Evolutionary conservation across 92 coral and sea anemone genomes (phyloP).

Genomic region (Chrysogorgia sp.): DNA sequence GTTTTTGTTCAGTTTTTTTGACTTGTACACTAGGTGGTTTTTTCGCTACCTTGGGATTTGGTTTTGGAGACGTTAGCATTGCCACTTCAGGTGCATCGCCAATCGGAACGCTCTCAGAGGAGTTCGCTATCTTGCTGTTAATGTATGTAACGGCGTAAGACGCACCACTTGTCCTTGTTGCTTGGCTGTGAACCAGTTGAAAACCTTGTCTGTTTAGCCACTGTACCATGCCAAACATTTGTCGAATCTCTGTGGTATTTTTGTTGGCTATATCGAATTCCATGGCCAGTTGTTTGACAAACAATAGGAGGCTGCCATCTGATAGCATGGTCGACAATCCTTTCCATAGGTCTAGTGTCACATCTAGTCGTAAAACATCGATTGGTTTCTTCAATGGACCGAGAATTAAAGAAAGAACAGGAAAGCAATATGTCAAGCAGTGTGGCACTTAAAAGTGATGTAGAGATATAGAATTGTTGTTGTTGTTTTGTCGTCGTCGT

Average conservation of each 20-base stretch:
- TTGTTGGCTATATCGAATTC: conserved; percentile 21
- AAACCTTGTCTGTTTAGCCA: conserved; percentile 36
- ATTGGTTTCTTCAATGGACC: conserved; percentile 1
- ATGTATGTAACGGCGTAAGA: conserved; percentile 17
- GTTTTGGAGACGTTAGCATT: too few species aligned
- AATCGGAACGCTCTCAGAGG: too few species aligned
- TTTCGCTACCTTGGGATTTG: too few species aligned
- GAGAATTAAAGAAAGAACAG: too few species aligned
- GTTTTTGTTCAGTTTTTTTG: too few species aligned
- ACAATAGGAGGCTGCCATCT: conserved; percentile 23
- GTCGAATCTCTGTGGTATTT: not conserved
- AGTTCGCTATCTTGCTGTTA: not conserved
- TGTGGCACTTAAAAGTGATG: not conserved
- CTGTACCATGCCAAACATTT: conserved; percentile 22
- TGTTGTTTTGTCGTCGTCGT: too few species aligned
- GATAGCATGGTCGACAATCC: conserved; percentile 20
- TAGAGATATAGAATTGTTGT: not conserved
- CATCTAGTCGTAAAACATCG: conserved; percentile 25
- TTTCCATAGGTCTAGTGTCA: conserved; percentile 20
- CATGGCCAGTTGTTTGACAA: conserved; percentile 24
- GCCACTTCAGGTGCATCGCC: too few species aligned
- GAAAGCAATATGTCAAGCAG: too few species aligned
- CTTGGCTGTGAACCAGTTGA: conserved; percentile 29
- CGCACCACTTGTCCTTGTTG: conserved; percentile 6
- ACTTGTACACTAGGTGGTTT: too few species aligned